Evolutionary conservation across 2,888 invertebrate species (phyloP).

Genomic region (Onthophagus sagittarius): DNA sequence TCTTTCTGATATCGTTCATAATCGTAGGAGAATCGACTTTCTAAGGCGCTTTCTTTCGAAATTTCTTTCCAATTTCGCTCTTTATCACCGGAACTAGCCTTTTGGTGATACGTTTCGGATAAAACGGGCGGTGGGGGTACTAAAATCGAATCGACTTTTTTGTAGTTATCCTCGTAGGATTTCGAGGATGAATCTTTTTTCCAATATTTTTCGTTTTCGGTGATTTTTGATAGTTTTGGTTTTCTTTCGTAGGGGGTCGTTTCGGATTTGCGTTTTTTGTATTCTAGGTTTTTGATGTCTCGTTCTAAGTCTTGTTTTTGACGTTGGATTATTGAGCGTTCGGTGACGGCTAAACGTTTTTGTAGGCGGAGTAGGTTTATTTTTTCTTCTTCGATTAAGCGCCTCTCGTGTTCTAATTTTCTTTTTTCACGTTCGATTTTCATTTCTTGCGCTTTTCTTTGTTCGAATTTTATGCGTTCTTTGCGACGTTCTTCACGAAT

Average conservation of each 20-base stretch:
- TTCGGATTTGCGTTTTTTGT: slow-evolving; percentile 15
- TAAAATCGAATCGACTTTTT: slow-evolving; percentile 12
- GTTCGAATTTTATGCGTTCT: slow-evolving; percentile 13
- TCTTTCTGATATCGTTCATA: background rate
- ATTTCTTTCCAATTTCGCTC: slow-evolving; percentile 17
- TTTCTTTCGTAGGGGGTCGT: slow-evolving; percentile 12
- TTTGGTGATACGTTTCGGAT: slow-evolving; percentile 14
- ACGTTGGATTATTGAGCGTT: slow-evolving; percentile 3
- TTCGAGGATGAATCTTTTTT: slow-evolving; percentile 10
- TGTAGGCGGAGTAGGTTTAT: slow-evolving; percentile 23
- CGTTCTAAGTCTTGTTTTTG: slow-evolving; percentile 13
- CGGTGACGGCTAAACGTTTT: slow-evolving; percentile 10
- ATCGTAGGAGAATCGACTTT: background rate
- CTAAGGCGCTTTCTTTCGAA: slow-evolving; percentile 7
- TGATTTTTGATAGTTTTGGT: slow-evolving; percentile 4
- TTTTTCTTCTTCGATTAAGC: slow-evolving; percentile 26
- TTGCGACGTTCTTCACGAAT: slow-evolving; percentile 18
- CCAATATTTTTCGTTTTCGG: slow-evolving; percentile 16
- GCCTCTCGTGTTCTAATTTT: slow-evolving; percentile 26
- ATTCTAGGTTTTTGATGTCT: slow-evolving; percentile 9
- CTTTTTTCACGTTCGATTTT: slow-evolving; percentile 26
- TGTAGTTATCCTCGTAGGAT: slow-evolving; percentile 8
- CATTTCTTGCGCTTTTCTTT: slow-evolving; percentile 22
- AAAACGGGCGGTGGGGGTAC: slow-evolving; percentile 20
- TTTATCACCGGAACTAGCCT: background rate